A percentile compares a stretch with the other conserved stretches of the same genome.
Evolutionary conservation across 2,797 vertebrate species (phyloP).

Genomic region (Taenioides sp.): DNA sequence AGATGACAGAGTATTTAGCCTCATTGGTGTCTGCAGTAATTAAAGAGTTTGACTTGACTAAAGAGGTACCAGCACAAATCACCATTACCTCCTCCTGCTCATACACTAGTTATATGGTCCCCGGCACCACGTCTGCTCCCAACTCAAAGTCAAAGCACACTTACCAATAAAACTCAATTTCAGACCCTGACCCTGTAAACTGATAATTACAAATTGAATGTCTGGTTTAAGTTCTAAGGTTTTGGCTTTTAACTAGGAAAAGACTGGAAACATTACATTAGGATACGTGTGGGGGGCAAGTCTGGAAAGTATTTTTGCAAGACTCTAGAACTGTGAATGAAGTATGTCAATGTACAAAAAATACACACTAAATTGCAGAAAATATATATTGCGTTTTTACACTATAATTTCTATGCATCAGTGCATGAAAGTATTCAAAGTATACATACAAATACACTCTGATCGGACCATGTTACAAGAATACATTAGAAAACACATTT

Average conservation of each 20-base stretch:
- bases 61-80: slow-evolving; percentile 63
- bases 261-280: not conserved
- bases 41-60: slow-evolving; percentile 67
- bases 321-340: not conserved
- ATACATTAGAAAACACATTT: no score
- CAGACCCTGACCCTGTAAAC: slow-evolving; percentile 3
- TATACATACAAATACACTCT: no score
- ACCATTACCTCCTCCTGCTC: slow-evolving; percentile 47
- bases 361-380: not conserved
- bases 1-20: slow-evolving; percentile 70
- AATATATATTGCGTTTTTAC: no score
- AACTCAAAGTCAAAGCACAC: slow-evolving; percentile 12
- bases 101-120: slow-evolving; percentile 35
- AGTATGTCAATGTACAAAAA: not conserved
- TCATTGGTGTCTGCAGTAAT: slow-evolving; percentile 69
- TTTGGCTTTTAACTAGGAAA: not conserved
- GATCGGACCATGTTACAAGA: no score
- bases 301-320: not conserved
- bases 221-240: not conserved
- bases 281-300: not conserved
- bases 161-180: slow-evolving; percentile 1
- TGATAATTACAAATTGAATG: slow-evolving; percentile 8
- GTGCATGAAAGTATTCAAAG: no score
- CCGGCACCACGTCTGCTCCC: slow-evolving; percentile 23
- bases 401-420: no score